Conservation (phyloP, 92 coral and sea anemone species). For the Porites cylindrica region DNA sequence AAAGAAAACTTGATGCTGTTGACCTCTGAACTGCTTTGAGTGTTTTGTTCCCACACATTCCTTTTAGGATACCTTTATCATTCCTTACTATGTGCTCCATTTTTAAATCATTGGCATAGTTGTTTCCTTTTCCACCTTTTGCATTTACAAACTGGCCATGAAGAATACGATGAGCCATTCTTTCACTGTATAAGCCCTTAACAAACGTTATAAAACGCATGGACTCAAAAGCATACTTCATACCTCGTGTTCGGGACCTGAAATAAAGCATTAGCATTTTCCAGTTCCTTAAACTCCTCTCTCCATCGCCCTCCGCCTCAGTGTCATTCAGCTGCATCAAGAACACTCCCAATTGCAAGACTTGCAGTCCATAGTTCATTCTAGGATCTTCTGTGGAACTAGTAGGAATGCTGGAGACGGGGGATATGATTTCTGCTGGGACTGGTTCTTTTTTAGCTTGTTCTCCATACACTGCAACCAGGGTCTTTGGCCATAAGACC, state of each 20-base stretch:
- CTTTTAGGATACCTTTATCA: constrained; percentile 33
- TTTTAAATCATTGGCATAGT: constrained; percentile 68
- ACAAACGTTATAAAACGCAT: constrained; percentile 55
- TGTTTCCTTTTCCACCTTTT: constrained; percentile 63
- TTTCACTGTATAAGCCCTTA: constrained; percentile 55
- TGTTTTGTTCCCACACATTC: constrained; percentile 57
- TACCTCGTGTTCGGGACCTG: constrained; percentile 37
- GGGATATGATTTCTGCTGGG: not conserved
- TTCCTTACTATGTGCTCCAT: constrained; percentile 55
- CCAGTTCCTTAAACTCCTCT: constrained; percentile 66
- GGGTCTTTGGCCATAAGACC: constrained; percentile 58
- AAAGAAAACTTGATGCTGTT: constrained; percentile 53
- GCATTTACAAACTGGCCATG: constrained; percentile 76
- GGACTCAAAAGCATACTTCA: constrained; percentile 73
- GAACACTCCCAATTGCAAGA: constrained; percentile 63
- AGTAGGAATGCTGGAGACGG: constrained; percentile 18
- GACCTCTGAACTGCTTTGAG: constrained; percentile 56
- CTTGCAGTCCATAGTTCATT: constrained; percentile 74
- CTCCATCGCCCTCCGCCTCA: constrained; percentile 75
- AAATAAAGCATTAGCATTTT: constrained; percentile 71
- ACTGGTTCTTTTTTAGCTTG: not conserved
- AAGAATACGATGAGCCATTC: constrained; percentile 56
- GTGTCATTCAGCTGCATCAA: constrained; percentile 77
- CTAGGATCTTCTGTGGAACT: constrained; percentile 47
- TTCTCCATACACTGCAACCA: constrained; percentile 41